phyloP scores from a whole-genome alignment of 2,888 invertebrate genomes.

The Quadroppia sp. region DNA sequence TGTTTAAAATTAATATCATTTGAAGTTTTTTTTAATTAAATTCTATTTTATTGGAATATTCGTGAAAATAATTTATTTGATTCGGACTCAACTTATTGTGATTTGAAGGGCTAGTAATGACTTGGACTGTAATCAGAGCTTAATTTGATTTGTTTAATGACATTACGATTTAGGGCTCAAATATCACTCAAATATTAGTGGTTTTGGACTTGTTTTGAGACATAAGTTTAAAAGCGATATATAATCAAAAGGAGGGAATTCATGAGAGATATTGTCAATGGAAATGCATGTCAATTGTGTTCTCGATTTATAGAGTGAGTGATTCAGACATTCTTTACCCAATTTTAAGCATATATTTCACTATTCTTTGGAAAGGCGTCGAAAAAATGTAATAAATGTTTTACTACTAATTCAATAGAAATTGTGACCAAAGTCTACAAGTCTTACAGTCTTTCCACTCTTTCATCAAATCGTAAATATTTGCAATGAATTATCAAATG shows the following conservation, averaged over 20 bases:
- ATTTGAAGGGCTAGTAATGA: constrained; percentile 15
- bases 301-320: not conserved
- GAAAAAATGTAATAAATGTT: constrained; percentile 1
- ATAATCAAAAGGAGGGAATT: not conserved
- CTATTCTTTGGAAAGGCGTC: not conserved
- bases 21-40: not conserved
- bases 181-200: constrained; percentile 9
- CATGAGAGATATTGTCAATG: not conserved
- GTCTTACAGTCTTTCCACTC: not conserved
- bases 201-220: not conserved
- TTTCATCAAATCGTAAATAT: too few species aligned
- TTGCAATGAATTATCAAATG: not conserved
- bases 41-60: not conserved
- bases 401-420: not conserved
- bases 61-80: constrained; percentile 4
- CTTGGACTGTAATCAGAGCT: not conserved
- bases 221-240: constrained; percentile 9
- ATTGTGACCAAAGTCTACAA: not conserved
- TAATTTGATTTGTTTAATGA: constrained; percentile 10
- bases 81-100: not conserved
- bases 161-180: not conserved
- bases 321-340: constrained; percentile 14
- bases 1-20: not conserved
- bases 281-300: constrained; percentile 23
- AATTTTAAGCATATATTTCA: not conserved